Conservation (phyloP, 1,140 invertebrate species). For the Schlechtendalia chinensis region DNA sequence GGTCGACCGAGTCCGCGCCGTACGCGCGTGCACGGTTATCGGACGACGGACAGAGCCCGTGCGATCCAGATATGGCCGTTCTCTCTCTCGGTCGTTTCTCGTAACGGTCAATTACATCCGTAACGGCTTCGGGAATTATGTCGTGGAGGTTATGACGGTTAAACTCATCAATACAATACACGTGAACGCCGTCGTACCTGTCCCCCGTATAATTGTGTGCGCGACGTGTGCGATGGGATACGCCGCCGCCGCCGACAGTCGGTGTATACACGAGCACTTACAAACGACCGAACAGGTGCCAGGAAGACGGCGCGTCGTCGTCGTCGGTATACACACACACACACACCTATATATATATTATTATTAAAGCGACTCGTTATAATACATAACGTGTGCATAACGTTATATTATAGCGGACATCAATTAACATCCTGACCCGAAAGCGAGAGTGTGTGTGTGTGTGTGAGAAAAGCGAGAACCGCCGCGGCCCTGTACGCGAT, state of each 20-base stretch:
- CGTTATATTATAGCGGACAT: conserved; percentile 19
- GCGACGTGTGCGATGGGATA: background rate
- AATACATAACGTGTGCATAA: no score
- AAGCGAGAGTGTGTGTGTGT: no score
- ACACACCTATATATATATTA: background rate
- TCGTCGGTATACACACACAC: background rate
- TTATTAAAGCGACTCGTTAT: background rate
- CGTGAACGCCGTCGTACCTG: background rate
- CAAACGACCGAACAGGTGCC: conserved; percentile 38
- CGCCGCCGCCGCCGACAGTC: conserved; percentile 2
- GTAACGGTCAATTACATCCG: conserved; percentile 47
- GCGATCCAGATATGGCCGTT: no score
- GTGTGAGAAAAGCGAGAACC: background rate
- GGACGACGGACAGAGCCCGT: no score
- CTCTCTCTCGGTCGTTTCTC: background rate
- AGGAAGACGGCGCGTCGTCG: conserved; percentile 30
- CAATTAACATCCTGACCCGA: conserved; percentile 13
- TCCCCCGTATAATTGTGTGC: background rate
- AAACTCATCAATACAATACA: conserved; percentile 46
- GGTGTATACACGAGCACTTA: background rate
- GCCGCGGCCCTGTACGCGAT: background rate
- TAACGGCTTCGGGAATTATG: conserved; percentile 4
- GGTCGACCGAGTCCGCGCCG: no score
- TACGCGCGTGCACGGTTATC: no score
- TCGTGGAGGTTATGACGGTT: conserved; percentile 23